phyloP scores from a whole-genome alignment of 35 echinoderm and acorn worm genomes.

The Holothuria glaberrima region DNA sequence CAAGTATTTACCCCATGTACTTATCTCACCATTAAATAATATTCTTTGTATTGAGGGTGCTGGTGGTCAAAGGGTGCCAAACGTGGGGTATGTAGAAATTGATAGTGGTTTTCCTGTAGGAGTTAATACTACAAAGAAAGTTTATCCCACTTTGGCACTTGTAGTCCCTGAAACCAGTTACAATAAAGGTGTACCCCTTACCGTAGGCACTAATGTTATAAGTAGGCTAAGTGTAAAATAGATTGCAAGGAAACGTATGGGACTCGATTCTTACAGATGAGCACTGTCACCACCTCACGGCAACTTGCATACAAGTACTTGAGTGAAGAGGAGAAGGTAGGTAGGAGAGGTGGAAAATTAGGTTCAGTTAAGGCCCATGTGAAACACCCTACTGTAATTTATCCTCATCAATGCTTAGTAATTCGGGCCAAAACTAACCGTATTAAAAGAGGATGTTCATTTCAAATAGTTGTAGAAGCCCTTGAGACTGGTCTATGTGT shows the following conservation, averaged over 20 bases:
- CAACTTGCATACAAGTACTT: neutral
- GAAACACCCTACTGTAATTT: neutral
- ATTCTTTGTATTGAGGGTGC: too few relatives aligned
- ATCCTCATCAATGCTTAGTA: neutral
- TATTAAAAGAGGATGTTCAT: neutral
- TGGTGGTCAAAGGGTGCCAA: too few relatives aligned
- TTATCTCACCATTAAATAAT: too few relatives aligned
- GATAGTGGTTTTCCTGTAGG: too few relatives aligned
- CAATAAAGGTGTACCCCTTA: neutral
- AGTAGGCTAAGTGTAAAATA: too few relatives aligned
- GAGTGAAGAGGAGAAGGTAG: neutral
- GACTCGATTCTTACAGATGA: neutral
- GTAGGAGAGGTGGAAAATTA: neutral
- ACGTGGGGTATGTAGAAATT: too few relatives aligned
- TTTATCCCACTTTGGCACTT: too few relatives aligned
- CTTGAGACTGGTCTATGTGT: neutral
- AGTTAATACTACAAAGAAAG: too few relatives aligned
- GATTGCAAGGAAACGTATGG: neutral
- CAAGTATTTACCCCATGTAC: too few relatives aligned
- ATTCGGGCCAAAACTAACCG: neutral
- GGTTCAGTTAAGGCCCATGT: too few relatives aligned
- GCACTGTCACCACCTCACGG: neutral
- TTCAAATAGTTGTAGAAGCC: neutral
- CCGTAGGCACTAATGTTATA: neutral
- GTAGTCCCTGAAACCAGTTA: too few relatives aligned